phyloP scores from a whole-genome alignment of 2,797 vertebrate species.

The Cryptoprocta ferox region DNA sequence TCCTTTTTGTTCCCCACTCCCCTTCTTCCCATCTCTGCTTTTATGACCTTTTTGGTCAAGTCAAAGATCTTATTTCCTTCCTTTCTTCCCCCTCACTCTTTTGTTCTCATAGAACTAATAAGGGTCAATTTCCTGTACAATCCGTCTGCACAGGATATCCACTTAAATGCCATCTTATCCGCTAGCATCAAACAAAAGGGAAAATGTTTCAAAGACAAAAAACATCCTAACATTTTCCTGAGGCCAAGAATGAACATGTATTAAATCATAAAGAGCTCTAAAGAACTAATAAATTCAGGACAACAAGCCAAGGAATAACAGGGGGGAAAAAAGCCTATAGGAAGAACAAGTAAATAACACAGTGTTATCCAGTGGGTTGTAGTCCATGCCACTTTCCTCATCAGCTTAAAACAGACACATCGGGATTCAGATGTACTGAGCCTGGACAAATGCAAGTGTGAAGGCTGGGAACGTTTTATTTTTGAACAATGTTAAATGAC shows the following conservation, averaged over 20 bases:
- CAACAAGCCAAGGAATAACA: neutral
- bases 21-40: slow-evolving; percentile 1
- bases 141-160: slow-evolving; percentile 45
- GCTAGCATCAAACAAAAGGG: slow-evolving; percentile 29
- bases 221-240: neutral
- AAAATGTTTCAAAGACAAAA: neutral
- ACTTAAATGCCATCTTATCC: neutral
- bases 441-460: neutral
- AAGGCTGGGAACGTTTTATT: slow-evolving; percentile 8
- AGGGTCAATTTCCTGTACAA: slow-evolving; percentile 74
- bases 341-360: neutral
- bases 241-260: slow-evolving; percentile 1
- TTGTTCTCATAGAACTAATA: slow-evolving; percentile 75
- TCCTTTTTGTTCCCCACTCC: neutral
- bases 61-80: slow-evolving; percentile 68
- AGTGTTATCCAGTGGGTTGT: neutral
- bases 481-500: slow-evolving; percentile 49
- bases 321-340: no score
- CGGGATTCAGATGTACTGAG: neutral
- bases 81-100: slow-evolving; percentile 65
- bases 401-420: neutral
- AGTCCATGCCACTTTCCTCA: neutral
- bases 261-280: neutral
- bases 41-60: neutral
- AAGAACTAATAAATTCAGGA: slow-evolving; percentile 9